Evolutionary conservation across 1,140 invertebrate species (phyloP), one percentile per base, ranked within the genome.

Genomic region (Caenorhabditis latens): DNA sequence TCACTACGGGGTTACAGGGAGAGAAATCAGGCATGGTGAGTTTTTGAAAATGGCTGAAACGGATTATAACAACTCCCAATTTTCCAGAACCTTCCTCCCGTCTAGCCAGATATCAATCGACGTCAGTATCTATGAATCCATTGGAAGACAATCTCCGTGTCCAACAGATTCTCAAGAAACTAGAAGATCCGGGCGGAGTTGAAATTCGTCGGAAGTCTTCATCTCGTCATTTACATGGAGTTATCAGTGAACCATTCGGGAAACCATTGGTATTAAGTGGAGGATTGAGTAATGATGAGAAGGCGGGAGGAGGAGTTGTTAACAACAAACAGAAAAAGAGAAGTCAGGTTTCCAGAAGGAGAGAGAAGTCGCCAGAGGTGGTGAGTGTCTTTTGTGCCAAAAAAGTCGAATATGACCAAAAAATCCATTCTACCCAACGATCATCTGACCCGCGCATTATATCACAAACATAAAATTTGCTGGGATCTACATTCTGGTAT

Each of bases 131-230:
- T 4, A 6, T 79, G 43, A 79, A 50, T 24, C 71, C 71, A 0
- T 9, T 79, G 71, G 71, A 79, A 42, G 71, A 79, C n/a, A 79
- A 42, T 42, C 71, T 79, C 13, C 71, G 71, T 19, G 46, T 79
- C 2, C 71, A 50, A 42, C 71, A 79, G 13, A 79, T 79, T 50
- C 71, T 79, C 2, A 79, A 79, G 24, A 79, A 79, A 11, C 13
- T 79, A 14, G 71, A 79, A n/a, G 71, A 79, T 79, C 71, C 71
- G 7, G 71, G 71, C 53, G 71, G 71, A 79, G 21, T 21, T 9
- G 71, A 79, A 11, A 50, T 79, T 11, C 43, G 71, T 13, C 43
- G 71, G 21, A 79, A 53, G 24, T 79, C 71, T 0, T 24, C 46
- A 4, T 79, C 71, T 32, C 19, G 71, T 13, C 19, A 40, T 4